Percentiles rank a stretch among this genome's conserved stretches.
phyloP scores from a whole-genome alignment of 2,797 vertebrate species.

The Hapalemur alaotrensis region DNA sequence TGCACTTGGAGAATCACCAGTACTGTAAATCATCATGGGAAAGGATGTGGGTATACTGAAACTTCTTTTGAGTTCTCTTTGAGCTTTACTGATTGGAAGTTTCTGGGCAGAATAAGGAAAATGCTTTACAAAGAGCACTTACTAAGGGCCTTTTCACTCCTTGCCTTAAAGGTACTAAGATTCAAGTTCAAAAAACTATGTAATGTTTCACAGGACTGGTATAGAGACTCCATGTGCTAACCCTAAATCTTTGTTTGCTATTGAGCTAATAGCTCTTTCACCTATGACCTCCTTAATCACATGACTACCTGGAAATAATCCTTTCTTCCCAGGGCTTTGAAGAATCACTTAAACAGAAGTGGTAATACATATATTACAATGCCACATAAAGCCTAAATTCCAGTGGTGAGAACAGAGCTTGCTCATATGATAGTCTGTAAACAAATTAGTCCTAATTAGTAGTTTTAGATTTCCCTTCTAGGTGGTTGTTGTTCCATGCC shows the following conservation, averaged over 20 bases:
- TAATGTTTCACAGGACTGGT: constrained; percentile 24
- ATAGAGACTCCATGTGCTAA: background rate
- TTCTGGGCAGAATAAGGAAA: constrained; percentile 24
- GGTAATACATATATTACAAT: constrained; percentile 35
- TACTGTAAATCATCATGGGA: constrained; percentile 22
- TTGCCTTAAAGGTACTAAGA: constrained; percentile 10
- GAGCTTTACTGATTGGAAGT: constrained; percentile 24
- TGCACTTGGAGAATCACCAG: background rate
- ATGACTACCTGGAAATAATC: constrained; percentile 40
- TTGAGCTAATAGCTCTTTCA: background rate
- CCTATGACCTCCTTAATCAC: constrained; percentile 17
- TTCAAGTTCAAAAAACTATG: background rate
- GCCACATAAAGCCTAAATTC: constrained; percentile 37
- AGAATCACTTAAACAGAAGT: constrained; percentile 48
- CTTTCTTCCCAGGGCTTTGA: constrained; percentile 16
- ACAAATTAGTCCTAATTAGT: constrained; percentile 50
- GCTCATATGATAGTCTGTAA: constrained; percentile 13
- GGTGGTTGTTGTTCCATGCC: background rate
- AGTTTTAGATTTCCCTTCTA: constrained; percentile 51
- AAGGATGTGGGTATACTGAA: background rate
- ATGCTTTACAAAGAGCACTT: constrained; percentile 41
- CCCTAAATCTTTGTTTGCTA: constrained; percentile 31
- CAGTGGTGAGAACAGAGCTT: constrained; percentile 39
- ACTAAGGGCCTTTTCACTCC: constrained; percentile 8
- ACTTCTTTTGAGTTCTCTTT: constrained; percentile 55